phyloP scores from a whole-genome alignment of 2,797 vertebrate genomes.

The Etheostoma perlongum region DNA sequence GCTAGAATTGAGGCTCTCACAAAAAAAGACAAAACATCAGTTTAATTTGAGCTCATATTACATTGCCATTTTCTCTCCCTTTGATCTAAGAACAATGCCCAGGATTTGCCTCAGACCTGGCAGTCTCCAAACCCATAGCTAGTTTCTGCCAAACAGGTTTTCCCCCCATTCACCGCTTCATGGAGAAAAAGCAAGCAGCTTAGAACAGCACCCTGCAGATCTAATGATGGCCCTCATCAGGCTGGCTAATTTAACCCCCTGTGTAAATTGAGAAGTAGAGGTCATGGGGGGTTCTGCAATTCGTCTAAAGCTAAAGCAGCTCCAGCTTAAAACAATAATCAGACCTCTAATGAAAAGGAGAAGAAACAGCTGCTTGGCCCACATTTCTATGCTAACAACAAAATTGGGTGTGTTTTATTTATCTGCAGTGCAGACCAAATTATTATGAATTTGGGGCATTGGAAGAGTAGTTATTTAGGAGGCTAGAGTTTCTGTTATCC shows the following conservation, averaged over 20 bases:
- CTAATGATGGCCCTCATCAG: slow-evolving; percentile 68
- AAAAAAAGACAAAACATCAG: slow-evolving; percentile 69
- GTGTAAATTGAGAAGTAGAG: slow-evolving; percentile 69
- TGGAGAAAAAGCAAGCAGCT: slow-evolving; percentile 29
- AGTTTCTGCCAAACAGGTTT: slow-evolving; percentile 66
- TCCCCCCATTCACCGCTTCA: not conserved
- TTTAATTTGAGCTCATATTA: slow-evolving; percentile 71
- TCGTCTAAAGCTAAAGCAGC: slow-evolving; percentile 37
- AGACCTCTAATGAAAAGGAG: slow-evolving; percentile 23
- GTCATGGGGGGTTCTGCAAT: slow-evolving; percentile 33
- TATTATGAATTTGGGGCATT: slow-evolving; percentile 74
- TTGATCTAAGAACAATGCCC: slow-evolving; percentile 73
- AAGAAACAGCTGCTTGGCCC: slow-evolving; percentile 49
- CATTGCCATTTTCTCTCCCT: slow-evolving; percentile 63
- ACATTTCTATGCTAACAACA: slow-evolving; percentile 58
- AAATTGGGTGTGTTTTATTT: slow-evolving; percentile 69
- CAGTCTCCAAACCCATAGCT: slow-evolving; percentile 45
- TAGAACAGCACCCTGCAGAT: slow-evolving; percentile 32
- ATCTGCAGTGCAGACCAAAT: slow-evolving; percentile 55
- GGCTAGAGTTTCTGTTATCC: slow-evolving; percentile 52
- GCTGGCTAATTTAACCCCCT: slow-evolving; percentile 67
- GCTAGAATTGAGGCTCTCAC: slow-evolving; percentile 65
- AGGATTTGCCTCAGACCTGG: slow-evolving; percentile 55
- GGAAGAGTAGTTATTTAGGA: slow-evolving; percentile 52
- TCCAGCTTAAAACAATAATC: slow-evolving; percentile 65